Evolutionary conservation across 2,797 vertebrate genomes (phyloP), one percentile per base, ranked within the genome.

Genomic region (Lutjanus campechanus): DNA sequence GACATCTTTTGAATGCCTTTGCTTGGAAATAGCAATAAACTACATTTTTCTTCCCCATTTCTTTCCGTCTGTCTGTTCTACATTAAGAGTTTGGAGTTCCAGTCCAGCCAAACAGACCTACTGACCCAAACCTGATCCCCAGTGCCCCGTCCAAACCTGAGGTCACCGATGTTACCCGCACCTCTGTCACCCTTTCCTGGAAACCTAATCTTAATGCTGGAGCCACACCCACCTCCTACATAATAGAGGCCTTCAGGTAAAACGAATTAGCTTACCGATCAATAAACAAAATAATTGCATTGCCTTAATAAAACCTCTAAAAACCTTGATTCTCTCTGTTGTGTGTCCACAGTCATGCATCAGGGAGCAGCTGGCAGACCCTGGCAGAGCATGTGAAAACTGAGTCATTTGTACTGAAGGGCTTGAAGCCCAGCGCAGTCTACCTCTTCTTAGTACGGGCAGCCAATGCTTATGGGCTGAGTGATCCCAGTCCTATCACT

Each of bases 281-380:
- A 19, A 67, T 49, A 4, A 60, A 47, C 7, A 20, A 64, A 73
- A 73, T 22, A 58, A 41, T 29, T 73, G 7, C 36, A 8, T 12
- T 17, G 50, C 17, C 9, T 64, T 47, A n/a, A 49, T 74, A 20
- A 64, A 81, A 62, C 15, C 17, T 63, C 55, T 62, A 84, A 43
- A 54, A 43, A 70, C 5, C 4, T 51, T 19, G 46, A 71, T 69
- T 66, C 1, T 50, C 36, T 84, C 16, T 81, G 49, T 56, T 77
- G 55, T 85, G 74, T 77, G 51, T 84, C 66, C 53, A 43, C 87
- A 99, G 98, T 93, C 98, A 99, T 78, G 96, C 97, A 46, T 97
- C 98, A 71, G 98, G 98, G 36, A 99, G 98, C 95, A 99, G 97
- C 93, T 99, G 98, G 98, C 98, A 98, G 94, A 99, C 98, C 0